Base-by-base conservation (phyloP, 2,113 vertebrate species). In the Apteryx owenii region DNA sequence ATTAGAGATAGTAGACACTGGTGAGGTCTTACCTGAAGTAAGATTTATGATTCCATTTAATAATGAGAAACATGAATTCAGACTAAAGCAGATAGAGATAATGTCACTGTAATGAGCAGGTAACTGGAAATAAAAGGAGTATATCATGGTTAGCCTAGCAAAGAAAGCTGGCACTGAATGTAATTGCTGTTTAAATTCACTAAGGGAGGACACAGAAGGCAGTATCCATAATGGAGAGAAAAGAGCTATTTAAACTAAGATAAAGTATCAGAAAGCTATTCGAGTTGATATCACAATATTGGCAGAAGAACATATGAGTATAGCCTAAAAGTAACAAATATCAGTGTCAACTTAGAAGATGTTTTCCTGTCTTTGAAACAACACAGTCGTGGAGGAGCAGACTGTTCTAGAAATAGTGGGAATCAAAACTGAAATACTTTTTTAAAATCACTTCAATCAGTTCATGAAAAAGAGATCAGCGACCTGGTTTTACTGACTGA, bases 11-110 rank as follows among this genome's bases (percentile, higher is more conserved):
- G 18, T 21, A 89, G 44, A 5, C 26, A 54, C 18, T 66, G 7
- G 23, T 48, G 44, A 77, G 23, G 71, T 71, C 29, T 42, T 48
- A 77, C 44, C 85, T 66, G 69, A 70, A 76, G 28, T 48, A 85
- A 76, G 56, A 81, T 65, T 65, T 76, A 76, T 77, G 71, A 81
- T 77, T 85, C 64, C 79, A 60, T 76, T 75, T 64, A 70, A 70
- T 80, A 81, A 66, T 60, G 12, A 71, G 50, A 88, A 91, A 65
- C 42, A 65, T 65, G 36, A 94, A 66, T 85, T 81, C 75, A 89
- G 17, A 81, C 42, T 65, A 66, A 70, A 89, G 18, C 17, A n/a
- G 54, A n/a, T 88, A 85, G 70, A 40, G 64, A 31, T 36, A 83
- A 72, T 79, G 28, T 3, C 66, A n/a, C 46, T 85, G 29, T 36